These are phyloP conservation scores for Chaetophractus vellerosus DNA, from an alignment of 2,797 vertebrate species.

Conservation along the genomic window DNA sequence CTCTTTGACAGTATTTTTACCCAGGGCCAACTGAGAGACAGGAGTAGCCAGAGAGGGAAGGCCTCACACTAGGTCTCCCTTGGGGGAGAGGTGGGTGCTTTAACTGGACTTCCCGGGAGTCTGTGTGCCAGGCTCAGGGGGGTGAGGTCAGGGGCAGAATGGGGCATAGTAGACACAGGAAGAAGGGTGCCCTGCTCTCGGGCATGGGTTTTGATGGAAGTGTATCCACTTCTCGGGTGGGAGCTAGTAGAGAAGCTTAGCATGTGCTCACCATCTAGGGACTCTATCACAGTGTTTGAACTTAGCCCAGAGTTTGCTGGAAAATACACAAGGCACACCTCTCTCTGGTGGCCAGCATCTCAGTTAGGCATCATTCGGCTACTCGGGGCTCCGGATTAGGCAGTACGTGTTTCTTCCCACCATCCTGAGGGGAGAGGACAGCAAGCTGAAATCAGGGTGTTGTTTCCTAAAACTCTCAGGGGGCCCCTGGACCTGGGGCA, in stretches of 20 bases:
- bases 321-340: neutral
- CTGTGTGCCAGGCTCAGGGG: neutral
- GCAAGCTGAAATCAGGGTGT: neutral
- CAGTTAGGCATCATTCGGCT: neutral
- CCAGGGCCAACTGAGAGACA: neutral
- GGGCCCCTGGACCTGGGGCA: neutral
- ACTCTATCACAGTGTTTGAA: neutral
- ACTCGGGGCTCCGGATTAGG: neutral
- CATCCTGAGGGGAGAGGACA: neutral
- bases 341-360: neutral
- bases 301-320: neutral
- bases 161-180: neutral
- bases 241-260: neutral
- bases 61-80: neutral
- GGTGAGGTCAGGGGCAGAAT: neutral
- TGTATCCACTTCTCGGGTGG: neutral
- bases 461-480: neutral
- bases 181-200: neutral
- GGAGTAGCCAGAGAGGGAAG: neutral
- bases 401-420: neutral
- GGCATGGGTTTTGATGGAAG: neutral
- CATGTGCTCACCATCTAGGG: neutral
- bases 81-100: neutral
- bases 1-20: neutral
- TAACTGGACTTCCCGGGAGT: neutral